Evolutionary conservation across 2,113 vertebrate genomes (phyloP).

Genomic region (Oostethus manadensis): DNA sequence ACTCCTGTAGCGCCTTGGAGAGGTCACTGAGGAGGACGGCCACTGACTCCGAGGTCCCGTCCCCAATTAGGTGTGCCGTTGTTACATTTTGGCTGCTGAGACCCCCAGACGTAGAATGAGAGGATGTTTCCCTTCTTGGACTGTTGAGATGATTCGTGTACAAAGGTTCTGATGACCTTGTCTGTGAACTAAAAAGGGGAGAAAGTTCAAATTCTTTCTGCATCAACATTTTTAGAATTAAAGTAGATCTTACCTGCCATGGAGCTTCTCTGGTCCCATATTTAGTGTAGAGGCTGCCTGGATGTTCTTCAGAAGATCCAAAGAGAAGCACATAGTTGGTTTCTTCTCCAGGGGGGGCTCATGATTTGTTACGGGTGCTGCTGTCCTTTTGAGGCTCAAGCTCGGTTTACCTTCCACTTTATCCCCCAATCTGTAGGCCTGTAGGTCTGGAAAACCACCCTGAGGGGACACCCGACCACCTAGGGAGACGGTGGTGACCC

Average conservation of each 20-base stretch:
- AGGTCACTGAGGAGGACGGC: slow-evolving; percentile 79
- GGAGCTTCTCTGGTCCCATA: slow-evolving; percentile 57
- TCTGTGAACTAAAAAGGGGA: slow-evolving; percentile 41
- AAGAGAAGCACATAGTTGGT: slow-evolving; percentile 50
- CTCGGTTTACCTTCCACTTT: slow-evolving; percentile 58
- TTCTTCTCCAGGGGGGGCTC: slow-evolving; percentile 72
- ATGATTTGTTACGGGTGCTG: slow-evolving; percentile 51
- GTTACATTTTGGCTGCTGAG: slow-evolving; percentile 28
- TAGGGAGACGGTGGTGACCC: slow-evolving; percentile 48
- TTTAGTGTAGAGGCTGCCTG: slow-evolving; percentile 51
- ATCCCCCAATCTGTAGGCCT: slow-evolving; percentile 55
- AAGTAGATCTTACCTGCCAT: slow-evolving; percentile 65
- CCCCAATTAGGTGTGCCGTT: slow-evolving; percentile 27
- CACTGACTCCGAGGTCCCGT: slow-evolving; percentile 66
- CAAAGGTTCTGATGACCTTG: slow-evolving; percentile 58
- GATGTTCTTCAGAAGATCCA: slow-evolving; percentile 70
- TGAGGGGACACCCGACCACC: slow-evolving; percentile 69
- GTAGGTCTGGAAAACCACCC: slow-evolving; percentile 48
- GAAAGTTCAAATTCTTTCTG: background rate
- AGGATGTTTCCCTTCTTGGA: slow-evolving; percentile 37
- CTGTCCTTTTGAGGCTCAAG: slow-evolving; percentile 64
- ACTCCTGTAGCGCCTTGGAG: slow-evolving; percentile 83
- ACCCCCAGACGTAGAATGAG: slow-evolving; percentile 18
- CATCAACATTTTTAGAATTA: too few relatives aligned
- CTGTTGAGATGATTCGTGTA: slow-evolving; percentile 49